These are phyloP conservation scores for Dendrocincla fuliginosa DNA, from an alignment of 2,797 vertebrate genomes.

Conservation along the genomic window DNA sequence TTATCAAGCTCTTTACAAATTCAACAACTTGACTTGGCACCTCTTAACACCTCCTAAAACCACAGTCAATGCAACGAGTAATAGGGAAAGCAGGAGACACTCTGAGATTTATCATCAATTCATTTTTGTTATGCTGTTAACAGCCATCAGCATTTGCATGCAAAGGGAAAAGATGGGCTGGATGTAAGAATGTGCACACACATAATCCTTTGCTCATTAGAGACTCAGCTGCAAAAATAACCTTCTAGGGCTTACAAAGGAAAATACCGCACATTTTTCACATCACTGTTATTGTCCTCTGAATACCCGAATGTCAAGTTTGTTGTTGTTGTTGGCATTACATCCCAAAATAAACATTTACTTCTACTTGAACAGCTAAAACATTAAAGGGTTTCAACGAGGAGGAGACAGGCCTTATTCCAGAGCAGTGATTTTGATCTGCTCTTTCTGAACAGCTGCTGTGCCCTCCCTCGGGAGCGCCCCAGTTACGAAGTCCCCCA, in stretches of 20 bases:
- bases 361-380: background rate
- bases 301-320: background rate
- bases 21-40: background rate
- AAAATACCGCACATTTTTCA: background rate
- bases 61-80: background rate
- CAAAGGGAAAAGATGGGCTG: background rate
- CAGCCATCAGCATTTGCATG: background rate
- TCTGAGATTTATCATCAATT: background rate
- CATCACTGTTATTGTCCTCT: background rate
- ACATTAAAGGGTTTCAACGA: background rate
- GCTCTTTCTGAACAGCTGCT: fast-evolving
- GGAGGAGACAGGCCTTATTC: background rate
- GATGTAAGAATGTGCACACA: background rate
- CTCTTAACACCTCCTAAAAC: background rate
- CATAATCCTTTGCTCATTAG: background rate
- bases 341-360: background rate
- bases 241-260: background rate
- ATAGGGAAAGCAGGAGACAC: background rate
- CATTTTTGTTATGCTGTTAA: background rate
- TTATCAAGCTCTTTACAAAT: background rate
- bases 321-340: background rate
- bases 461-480: background rate
- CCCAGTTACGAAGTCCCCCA: background rate
- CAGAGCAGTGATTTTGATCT: background rate
- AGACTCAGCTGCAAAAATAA: background rate